Evolutionary conservation across 2,888 invertebrate genomes (phyloP).

Genomic region (Sylvicola cinctus): DNA sequence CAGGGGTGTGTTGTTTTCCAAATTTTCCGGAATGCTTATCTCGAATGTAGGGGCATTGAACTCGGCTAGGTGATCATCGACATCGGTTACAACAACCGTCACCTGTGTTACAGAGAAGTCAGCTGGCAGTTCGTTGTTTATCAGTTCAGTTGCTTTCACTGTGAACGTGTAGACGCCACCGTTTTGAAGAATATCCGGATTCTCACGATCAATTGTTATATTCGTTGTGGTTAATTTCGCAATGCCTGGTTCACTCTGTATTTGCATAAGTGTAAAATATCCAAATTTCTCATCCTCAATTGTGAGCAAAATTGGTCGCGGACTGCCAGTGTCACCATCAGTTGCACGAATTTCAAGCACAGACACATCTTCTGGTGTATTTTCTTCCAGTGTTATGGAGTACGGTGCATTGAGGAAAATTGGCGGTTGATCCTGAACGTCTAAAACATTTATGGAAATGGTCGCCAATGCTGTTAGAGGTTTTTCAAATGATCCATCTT

Average conservation of each 20-base stretch:
- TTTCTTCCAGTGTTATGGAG: constrained; percentile 55
- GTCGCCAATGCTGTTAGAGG: constrained; percentile 46
- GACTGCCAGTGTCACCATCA: constrained; percentile 64
- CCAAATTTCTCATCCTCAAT: constrained; percentile 46
- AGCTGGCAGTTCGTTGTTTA: constrained; percentile 45
- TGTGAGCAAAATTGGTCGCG: constrained; percentile 40
- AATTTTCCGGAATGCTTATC: constrained; percentile 55
- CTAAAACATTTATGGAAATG: constrained; percentile 51
- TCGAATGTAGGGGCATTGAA: constrained; percentile 45
- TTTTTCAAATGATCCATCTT: constrained; percentile 37
- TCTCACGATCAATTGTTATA: constrained; percentile 50
- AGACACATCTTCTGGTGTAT: constrained; percentile 35
- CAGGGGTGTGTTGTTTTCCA: constrained; percentile 43
- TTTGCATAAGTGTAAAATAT: constrained; percentile 40
- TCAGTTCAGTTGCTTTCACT: constrained; percentile 52
- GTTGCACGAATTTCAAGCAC: constrained; percentile 40
- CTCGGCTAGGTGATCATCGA: constrained; percentile 52
- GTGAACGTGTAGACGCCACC: constrained; percentile 57
- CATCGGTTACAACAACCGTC: constrained; percentile 58
- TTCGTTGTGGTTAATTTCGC: constrained; percentile 40
- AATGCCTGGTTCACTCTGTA: constrained; percentile 29
- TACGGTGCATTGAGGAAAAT: constrained; percentile 63
- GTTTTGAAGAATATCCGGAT: constrained; percentile 48
- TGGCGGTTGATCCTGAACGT: constrained; percentile 69
- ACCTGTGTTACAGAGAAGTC: constrained; percentile 46